Conservation (phyloP, 2,888 invertebrate species). For the Limnephilus auricula region DNA sequence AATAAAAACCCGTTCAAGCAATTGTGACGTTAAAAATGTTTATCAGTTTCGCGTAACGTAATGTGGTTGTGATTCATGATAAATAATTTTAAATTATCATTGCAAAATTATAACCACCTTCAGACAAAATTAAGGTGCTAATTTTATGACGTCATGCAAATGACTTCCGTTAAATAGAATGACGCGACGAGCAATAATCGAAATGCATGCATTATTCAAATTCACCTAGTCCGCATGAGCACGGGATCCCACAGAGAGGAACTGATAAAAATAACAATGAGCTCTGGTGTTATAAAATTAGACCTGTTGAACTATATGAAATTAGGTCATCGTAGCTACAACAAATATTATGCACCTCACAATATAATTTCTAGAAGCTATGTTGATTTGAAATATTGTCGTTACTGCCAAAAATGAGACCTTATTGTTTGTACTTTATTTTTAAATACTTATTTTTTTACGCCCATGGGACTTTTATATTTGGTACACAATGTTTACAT, state of each 20-base stretch:
- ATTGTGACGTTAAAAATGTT: not conserved
- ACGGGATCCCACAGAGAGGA: not conserved
- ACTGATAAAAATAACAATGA: not conserved
- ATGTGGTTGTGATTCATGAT: not conserved
- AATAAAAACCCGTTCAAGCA: not conserved
- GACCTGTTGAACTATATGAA: not conserved
- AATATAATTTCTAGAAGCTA: not conserved
- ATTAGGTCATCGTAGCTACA: not conserved
- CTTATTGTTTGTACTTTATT: too few relatives aligned
- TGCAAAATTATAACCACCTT: not conserved
- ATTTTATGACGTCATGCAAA: not conserved
- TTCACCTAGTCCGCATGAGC: not conserved
- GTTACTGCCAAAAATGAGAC: not conserved
- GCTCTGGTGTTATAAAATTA: not conserved
- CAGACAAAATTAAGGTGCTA: not conserved
- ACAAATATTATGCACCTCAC: not conserved
- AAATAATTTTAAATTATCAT: not conserved
- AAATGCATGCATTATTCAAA: not conserved
- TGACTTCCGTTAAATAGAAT: not conserved
- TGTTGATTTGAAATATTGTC: not conserved
- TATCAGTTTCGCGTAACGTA: not conserved
- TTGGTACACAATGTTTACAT: too few relatives aligned
- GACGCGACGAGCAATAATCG: not conserved
- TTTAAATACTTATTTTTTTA: too few relatives aligned
- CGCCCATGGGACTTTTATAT: too few relatives aligned